These are phyloP conservation scores for Calliopum simillimum DNA, from an alignment of 2,888 invertebrate species.

Conservation along the genomic window DNA sequence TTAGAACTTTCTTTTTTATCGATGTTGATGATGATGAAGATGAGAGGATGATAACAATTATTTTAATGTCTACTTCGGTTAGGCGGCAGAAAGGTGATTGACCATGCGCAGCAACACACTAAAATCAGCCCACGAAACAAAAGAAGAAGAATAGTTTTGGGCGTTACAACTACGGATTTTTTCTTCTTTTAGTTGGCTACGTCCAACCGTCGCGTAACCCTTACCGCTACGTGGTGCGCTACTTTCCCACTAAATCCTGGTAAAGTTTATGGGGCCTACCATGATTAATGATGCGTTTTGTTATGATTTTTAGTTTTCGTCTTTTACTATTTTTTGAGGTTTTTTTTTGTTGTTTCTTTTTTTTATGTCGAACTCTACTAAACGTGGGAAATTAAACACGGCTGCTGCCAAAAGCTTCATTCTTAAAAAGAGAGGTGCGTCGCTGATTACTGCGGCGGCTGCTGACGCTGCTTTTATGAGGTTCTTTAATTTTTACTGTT, in stretches of 20 bases:
- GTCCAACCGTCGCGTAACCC: too few species aligned
- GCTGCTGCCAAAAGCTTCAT: background rate
- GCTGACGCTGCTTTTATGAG: background rate
- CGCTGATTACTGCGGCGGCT: background rate
- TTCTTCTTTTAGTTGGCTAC: too few species aligned
- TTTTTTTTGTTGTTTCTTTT: constrained; percentile 7
- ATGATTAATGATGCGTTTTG: constrained; percentile 33
- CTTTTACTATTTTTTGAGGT: background rate
- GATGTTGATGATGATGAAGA: too few species aligned
- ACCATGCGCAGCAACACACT: background rate
- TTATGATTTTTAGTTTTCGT: constrained; percentile 5
- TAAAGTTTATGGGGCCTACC: constrained; percentile 23
- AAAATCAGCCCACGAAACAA: too few species aligned
- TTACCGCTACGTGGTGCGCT: too few species aligned
- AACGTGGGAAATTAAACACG: constrained; percentile 27
- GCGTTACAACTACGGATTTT: constrained; percentile 17
- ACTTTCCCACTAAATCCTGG: background rate
- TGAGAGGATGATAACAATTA: background rate
- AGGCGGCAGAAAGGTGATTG: constrained; percentile 18
- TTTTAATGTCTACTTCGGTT: background rate
- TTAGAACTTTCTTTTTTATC: too few species aligned
- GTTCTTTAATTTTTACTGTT: background rate
- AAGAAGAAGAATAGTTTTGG: background rate
- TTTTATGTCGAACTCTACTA: constrained; percentile 22
- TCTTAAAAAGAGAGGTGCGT: constrained; percentile 20